Conservation (phyloP, 2,888 invertebrate genomes). For the Caenorhabditis macrosperma region DNA sequence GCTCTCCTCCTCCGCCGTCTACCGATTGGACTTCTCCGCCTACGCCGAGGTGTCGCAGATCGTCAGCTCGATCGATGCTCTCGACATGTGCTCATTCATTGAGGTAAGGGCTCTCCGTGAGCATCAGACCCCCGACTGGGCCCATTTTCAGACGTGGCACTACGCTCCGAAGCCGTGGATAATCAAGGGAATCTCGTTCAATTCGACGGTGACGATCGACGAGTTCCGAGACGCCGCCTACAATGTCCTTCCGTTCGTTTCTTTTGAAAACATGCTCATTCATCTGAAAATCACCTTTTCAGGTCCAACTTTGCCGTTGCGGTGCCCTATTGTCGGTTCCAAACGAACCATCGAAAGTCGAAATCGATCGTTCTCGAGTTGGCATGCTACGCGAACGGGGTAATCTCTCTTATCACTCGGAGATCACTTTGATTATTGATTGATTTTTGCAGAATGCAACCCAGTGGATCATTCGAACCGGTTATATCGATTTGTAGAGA, state of each 20-base stretch:
- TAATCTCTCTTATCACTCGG: too few species aligned
- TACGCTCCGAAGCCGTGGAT: conserved; percentile 59
- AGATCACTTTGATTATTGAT: not conserved
- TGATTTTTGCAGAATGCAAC: conserved; percentile 45
- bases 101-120: too few species aligned
- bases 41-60: conserved; percentile 59
- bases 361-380: conserved; percentile 53
- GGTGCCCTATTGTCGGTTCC: conserved; percentile 62
- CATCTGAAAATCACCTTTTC: not conserved
- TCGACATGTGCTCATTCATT: conserved; percentile 59
- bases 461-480: conserved; percentile 57
- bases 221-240: conserved; percentile 55
- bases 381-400: conserved; percentile 62
- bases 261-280: not conserved
- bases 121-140: too few species aligned
- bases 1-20: conserved; percentile 26
- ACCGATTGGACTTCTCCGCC: conserved; percentile 56
- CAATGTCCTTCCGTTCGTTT: conserved; percentile 25
- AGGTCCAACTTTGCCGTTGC: conserved; percentile 29
- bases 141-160: conserved; percentile 23
- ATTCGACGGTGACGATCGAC: conserved; percentile 61
- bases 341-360: conserved; percentile 44
- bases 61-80: conserved; percentile 53
- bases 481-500: conserved; percentile 32
- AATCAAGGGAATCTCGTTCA: conserved; percentile 62